These are phyloP conservation scores for Conomelus anceps DNA, from an alignment of 2,888 invertebrate genomes.

Conservation along the genomic window DNA sequence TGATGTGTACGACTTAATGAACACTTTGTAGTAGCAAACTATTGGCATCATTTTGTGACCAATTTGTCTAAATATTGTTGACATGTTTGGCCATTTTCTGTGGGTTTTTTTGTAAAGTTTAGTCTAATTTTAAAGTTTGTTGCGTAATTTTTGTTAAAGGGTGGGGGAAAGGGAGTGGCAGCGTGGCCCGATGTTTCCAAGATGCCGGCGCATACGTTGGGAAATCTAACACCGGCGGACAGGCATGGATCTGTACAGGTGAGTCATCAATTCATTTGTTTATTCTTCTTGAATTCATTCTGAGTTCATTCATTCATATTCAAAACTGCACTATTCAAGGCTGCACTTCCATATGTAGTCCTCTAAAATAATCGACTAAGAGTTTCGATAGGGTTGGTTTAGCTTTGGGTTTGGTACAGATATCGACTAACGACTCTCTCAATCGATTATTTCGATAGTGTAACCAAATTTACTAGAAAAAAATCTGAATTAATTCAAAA, in stretches of 20 bases:
- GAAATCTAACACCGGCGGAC: constrained; percentile 87
- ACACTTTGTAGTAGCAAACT: too few species aligned
- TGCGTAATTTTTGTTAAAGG: constrained; percentile 30
- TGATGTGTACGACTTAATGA: too few species aligned
- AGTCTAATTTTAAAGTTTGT: too few species aligned
- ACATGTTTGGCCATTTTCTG: neutral
- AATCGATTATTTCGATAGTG: too few species aligned
- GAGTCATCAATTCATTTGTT: constrained; percentile 37
- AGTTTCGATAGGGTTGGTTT: too few species aligned
- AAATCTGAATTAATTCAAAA: constrained; percentile 15
- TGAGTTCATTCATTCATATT: constrained; percentile 28
- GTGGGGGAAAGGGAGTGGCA: constrained; percentile 61
- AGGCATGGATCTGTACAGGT: constrained; percentile 96
- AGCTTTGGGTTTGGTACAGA: too few species aligned
- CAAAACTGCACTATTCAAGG: neutral
- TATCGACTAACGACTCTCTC: too few species aligned
- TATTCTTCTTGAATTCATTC: constrained; percentile 37
- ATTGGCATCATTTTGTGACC: neutral
- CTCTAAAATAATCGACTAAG: too few species aligned
- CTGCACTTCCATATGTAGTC: too few species aligned
- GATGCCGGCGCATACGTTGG: constrained; percentile 62
- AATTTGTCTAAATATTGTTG: neutral
- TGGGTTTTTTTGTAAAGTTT: neutral
- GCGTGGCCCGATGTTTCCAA: constrained; percentile 83
- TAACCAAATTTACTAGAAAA: too few species aligned